A percentile compares a stretch with the other conserved stretches of the same genome.
Evolutionary conservation across 2,797 vertebrate genomes (phyloP).

Genomic region (Moxostoma hubbsi): DNA sequence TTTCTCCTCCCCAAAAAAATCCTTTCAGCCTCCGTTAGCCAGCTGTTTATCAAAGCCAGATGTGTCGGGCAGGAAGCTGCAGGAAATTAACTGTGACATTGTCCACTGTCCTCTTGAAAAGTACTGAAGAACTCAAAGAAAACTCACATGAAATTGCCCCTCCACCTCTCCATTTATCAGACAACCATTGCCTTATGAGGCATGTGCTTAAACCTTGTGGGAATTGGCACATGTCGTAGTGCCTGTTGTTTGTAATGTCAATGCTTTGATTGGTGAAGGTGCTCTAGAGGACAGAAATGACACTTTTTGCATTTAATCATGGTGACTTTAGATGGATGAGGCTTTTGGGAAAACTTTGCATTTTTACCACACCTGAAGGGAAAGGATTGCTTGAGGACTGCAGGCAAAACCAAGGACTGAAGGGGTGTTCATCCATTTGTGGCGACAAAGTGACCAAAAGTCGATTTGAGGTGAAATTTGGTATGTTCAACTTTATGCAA

Average conservation of each 20-base stretch:
- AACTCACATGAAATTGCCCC: conserved; percentile 16
- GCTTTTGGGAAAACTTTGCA: conserved; percentile 23
- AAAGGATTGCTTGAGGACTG: conserved; percentile 2
- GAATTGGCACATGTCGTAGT: not conserved
- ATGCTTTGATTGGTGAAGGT: conserved; percentile 2
- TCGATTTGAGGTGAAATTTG: not conserved
- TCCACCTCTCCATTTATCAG: not conserved
- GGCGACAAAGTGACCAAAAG: not conserved
- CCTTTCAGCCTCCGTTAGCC: conserved; percentile 52
- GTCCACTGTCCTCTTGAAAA: conserved; percentile 57
- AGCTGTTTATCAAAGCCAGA: conserved; percentile 69
- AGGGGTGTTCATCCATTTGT: not conserved
- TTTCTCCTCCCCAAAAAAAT: conserved; percentile 27
- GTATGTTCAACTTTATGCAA: not conserved
- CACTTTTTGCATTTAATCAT: conserved; percentile 47
- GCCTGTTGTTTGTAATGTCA: conserved; percentile 12
- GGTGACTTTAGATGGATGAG: conserved; percentile 20
- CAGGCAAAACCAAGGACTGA: conserved; percentile 38
- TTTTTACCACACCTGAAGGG: conserved; percentile 12
- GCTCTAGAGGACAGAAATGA: conserved; percentile 6
- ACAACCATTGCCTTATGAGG: not conserved
- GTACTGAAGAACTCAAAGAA: conserved; percentile 36
- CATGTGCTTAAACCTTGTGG: conserved; percentile 10
- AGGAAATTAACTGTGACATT: conserved; percentile 62
- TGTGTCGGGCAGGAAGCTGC: conserved; percentile 60